phyloP scores from a whole-genome alignment of 2,797 vertebrate species.

The Phoeniculus purpureus region DNA sequence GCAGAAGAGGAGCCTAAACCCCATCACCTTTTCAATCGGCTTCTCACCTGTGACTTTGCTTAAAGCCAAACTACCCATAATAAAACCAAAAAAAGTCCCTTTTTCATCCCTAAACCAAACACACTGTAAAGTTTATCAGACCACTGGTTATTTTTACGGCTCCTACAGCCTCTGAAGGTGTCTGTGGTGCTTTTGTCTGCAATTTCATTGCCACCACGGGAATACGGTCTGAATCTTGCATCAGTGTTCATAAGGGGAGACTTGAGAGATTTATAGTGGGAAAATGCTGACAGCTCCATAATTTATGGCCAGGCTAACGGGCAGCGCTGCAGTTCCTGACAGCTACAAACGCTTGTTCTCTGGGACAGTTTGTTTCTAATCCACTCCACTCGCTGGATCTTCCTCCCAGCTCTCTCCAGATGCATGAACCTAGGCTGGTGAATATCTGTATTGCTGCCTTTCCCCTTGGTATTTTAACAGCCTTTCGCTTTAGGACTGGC shows the following conservation, averaged over 20 bases:
- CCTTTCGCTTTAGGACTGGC: constrained; percentile 36
- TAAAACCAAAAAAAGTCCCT: background rate
- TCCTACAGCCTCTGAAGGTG: background rate
- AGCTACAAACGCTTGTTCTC: constrained; percentile 21
- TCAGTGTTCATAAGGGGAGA: background rate
- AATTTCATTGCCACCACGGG: background rate
- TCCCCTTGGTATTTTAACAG: constrained; percentile 36
- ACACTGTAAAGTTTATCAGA: background rate
- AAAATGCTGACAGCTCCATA: constrained; percentile 41
- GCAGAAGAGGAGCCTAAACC: background rate
- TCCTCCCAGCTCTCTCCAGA: background rate
- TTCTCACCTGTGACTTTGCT: background rate
- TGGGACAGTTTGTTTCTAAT: background rate
- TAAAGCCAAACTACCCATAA: background rate
- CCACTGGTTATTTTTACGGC: constrained; percentile 16
- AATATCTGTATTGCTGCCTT: constrained; percentile 20
- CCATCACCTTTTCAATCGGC: background rate
- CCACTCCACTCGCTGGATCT: background rate
- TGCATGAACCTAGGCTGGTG: constrained; percentile 1
- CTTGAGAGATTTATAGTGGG: constrained; percentile 53
- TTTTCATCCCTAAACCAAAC: background rate
- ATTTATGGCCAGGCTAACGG: constrained; percentile 33
- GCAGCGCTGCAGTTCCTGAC: constrained; percentile 28
- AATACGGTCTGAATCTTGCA: constrained; percentile 16
- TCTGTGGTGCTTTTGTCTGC: background rate